Evolutionary conservation across 2,888 invertebrate genomes (phyloP), one percentile per base, ranked within the genome.

Genomic region (Drosophila pseudotalamancana): DNA sequence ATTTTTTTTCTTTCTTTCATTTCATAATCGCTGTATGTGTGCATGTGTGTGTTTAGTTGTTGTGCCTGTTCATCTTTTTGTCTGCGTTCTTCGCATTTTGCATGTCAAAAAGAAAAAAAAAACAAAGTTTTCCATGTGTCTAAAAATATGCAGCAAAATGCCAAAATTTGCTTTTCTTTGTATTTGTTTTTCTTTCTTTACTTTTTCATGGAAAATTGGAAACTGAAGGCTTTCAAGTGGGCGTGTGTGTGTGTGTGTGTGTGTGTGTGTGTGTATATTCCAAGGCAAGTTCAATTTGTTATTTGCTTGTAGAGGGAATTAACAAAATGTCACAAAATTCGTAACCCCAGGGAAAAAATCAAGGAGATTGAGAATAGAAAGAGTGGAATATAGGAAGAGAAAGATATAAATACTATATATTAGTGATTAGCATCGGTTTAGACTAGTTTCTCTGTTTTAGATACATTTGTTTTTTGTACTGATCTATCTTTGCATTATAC

Each of bases 61-160:
- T 46, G 45, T 50, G 54, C 32, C 29, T 53, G 46, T 37, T 27
- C 39, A 25, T 46, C 54, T 74, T 61, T 66, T 61, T 66, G 65
- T 67, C 54, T 60, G 42, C 45, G 40, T 35, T 72, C 51, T 37
- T 72, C 74, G 60, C 83, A 62, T 87, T 80, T 81, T 85, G 87
- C 85, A 81, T 81, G 87, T 81, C 85, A 81, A 77, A 75, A 53
- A 40, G 9, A 37, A n/a, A 19, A 19, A 3, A 1, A 18, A 19
- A 19, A 4, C 18, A 21, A 39, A 39, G 21, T 2, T 18, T 43
- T 19, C 78, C 82, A 60, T 63, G 66, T 68, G 40, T 61, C 79
- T 79, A 83, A 76, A 79, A 83, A 87, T 79, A 87, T 61, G 64
- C 63, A 27, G 46, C 46, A 34, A 46, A n/a, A 48, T 27, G 64